These are phyloP conservation scores for Ctenopoma multispine DNA, from an alignment of 2,797 vertebrate genomes.

Conservation along the genomic window DNA sequence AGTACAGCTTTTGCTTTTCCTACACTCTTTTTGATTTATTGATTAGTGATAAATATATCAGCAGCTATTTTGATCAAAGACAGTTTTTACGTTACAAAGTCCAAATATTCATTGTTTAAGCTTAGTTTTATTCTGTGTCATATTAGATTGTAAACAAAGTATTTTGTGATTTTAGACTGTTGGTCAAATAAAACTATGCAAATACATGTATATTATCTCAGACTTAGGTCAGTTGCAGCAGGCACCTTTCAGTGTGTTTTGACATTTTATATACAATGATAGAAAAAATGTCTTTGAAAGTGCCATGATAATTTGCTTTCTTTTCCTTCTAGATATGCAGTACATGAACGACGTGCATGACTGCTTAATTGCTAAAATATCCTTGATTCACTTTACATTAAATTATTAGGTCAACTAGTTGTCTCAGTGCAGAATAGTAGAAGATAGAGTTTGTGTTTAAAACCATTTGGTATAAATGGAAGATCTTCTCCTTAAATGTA, in stretches of 20 bases:
- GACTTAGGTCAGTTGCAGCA: no score
- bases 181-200: no score
- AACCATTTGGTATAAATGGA: constrained; percentile 13
- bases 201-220: no score
- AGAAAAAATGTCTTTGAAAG: background rate
- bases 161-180: no score
- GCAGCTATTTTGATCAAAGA: background rate
- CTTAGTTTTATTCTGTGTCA: background rate
- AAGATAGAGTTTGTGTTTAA: constrained; percentile 1
- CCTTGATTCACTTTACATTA: constrained; percentile 1
- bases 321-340: background rate
- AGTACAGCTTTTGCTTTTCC: background rate
- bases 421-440: background rate
- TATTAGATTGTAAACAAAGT: no score
- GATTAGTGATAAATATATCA: background rate
- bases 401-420: constrained; percentile 1
- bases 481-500: constrained; percentile 14
- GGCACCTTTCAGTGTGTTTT: background rate
- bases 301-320: background rate
- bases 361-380: background rate
- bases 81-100: background rate
- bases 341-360: background rate
- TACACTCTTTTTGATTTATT: background rate
- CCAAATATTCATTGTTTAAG: background rate
- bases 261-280: background rate